Percentiles rank a stretch among this genome's conserved stretches.
Evolutionary conservation across 2,797 vertebrate species (phyloP).

Genomic region (Cirrhinus mrigala): DNA sequence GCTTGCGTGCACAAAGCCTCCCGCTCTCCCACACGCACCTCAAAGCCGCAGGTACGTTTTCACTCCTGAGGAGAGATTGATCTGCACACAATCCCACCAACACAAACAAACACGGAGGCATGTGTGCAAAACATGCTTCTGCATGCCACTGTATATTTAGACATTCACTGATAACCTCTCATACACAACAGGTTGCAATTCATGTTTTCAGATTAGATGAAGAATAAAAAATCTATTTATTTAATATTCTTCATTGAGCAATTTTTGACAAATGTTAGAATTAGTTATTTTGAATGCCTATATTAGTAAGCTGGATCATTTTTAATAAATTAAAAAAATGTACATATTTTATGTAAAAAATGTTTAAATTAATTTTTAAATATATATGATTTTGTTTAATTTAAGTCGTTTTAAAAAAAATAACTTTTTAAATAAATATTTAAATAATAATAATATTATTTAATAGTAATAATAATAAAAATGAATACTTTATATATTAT

Average conservation of each 20-base stretch:
- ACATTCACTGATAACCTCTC: neutral
- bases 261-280: too few relatives aligned
- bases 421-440: neutral
- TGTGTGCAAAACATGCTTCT: neutral
- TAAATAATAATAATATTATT: neutral
- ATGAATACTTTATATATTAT: neutral
- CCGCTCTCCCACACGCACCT: constrained; percentile 59
- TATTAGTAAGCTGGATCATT: neutral
- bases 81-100: constrained; percentile 43
- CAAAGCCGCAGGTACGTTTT: constrained; percentile 52
- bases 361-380: too few relatives aligned
- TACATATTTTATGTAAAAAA: too few relatives aligned
- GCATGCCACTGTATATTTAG: constrained; percentile 8
- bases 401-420: too few relatives aligned
- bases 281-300: neutral
- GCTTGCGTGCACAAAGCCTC: constrained; percentile 55
- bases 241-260: neutral
- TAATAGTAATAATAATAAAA: neutral
- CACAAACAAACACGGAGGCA: constrained; percentile 16
- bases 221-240: neutral
- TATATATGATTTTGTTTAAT: too few relatives aligned
- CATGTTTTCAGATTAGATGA: neutral
- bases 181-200: neutral
- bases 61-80: constrained; percentile 52
- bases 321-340: neutral